phyloP scores from a whole-genome alignment of 2,888 invertebrate species.

The Aproaerema taeniolella region DNA sequence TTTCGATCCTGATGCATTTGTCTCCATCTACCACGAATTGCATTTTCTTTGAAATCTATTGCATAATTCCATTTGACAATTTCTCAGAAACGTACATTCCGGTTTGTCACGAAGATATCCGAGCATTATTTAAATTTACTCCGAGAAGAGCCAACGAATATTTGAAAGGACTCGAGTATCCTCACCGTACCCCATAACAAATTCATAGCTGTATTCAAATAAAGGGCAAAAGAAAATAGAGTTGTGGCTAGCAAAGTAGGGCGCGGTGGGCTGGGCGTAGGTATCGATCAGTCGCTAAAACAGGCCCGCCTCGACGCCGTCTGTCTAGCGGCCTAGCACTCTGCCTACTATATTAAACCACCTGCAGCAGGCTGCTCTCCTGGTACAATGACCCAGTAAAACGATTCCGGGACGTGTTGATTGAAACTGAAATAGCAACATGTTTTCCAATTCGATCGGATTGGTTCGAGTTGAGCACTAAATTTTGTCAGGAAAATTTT shows the following conservation, averaged over 20 bases:
- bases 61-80: constrained; percentile 7
- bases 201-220: constrained; percentile 43
- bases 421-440: constrained; percentile 47
- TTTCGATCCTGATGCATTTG: constrained; percentile 3
- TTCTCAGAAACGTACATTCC: constrained; percentile 3
- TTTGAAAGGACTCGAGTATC: constrained; percentile 14
- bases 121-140: constrained; percentile 8
- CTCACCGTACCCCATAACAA: constrained; percentile 26
- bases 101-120: constrained; percentile 8
- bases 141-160: constrained; percentile 6
- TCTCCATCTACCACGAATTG: constrained; percentile 5
- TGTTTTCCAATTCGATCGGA: constrained; percentile 44
- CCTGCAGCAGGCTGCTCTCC: constrained; percentile 44
- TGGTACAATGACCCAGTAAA: constrained; percentile 63
- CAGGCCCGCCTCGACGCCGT: constrained; percentile 47
- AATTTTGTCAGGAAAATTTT: not conserved
- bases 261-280: constrained; percentile 49
- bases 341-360: constrained; percentile 38
- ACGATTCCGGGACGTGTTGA: constrained; percentile 49
- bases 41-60: constrained; percentile 10
- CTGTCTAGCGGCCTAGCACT: constrained; percentile 55
- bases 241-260: constrained; percentile 61
- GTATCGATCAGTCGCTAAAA: constrained; percentile 71
- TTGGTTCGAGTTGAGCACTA: constrained; percentile 17
- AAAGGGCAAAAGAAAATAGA: constrained; percentile 49